Base-by-base conservation (phyloP, 2,113 vertebrate species). In the Proteles cristata region DNA sequence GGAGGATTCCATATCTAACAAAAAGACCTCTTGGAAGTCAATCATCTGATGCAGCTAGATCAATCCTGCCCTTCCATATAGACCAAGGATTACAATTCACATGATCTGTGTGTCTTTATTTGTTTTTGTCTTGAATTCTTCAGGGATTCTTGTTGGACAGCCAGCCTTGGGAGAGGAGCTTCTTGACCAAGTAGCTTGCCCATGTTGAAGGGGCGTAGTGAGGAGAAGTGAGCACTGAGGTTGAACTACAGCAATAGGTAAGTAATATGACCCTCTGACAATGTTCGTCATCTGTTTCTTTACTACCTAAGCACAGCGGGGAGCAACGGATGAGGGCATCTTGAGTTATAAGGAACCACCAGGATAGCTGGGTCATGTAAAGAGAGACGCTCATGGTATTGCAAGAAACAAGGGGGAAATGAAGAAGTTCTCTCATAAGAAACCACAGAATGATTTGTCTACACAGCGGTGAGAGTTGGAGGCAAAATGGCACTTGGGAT, bases 401-500 rank as follows among this genome's bases (percentile, higher is more conserved):
- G 9, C 43, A 85, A 65, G 90, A 81, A 55, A 71, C 5, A 45
- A 76, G 71, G 17, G 6, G 6, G 19, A 11, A 35, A 58, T 14
- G 33, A 16, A 14, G 28, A 76, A 3, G 11, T 45, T 55, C 19
- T 77, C 43, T 28, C 11, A 3, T 63, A 33, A n/a, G 63, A 71
- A 74, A 39, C n/a, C 28, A 16, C 21, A 21, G 25, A 0, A 4
- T 55, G 28, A 28, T 33, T 73, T 39, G 12, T 55, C 66, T 14
- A 31, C 7, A 11, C 2, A 15, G 53, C 63, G 55, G 11, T 43
- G 7, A 76, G 16, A 68, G 28, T 33, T 79, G 71, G 45, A 83
- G 45, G 19, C 21, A 28, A 11, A 2, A 7, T 15, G 26, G 11
- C 26, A 81, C 58, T 90, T 0, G 15, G 39, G 10, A 1, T 2